Evolutionary conservation across 35 echinoderm and acorn worm species (phyloP).

Genomic region (Apostichopus parvimensis): DNA sequence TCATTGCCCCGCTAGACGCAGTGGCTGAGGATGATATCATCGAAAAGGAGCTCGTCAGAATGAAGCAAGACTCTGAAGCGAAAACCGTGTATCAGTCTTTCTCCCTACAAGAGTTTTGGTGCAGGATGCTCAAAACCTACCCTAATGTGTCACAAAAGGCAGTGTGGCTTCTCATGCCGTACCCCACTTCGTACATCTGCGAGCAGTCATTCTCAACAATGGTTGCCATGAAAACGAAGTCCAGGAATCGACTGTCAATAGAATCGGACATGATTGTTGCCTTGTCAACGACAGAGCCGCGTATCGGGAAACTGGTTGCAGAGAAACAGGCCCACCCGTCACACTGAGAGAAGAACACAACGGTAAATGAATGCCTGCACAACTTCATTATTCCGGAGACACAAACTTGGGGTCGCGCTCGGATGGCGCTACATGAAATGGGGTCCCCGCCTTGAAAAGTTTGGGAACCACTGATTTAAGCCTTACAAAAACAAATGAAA

Average conservation of each 20-base stretch:
- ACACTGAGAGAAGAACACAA: not conserved
- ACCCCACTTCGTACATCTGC: not conserved
- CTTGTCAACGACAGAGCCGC: not conserved
- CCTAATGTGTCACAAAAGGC: slow-evolving; percentile 2
- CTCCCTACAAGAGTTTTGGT: not conserved
- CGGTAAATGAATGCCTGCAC: no score
- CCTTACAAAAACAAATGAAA: no score
- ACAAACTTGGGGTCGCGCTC: no score
- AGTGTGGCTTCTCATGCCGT: not conserved
- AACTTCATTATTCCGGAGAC: no score
- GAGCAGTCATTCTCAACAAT: slow-evolving; percentile 16
- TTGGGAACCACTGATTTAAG: no score
- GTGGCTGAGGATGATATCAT: slow-evolving; percentile 5
- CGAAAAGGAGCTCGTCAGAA: slow-evolving; percentile 3
- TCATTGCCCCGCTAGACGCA: not conserved
- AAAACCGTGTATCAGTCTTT: not conserved
- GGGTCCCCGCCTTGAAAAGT: no score
- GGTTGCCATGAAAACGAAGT: not conserved
- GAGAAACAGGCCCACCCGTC: slow-evolving; percentile 16
- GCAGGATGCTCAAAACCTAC: not conserved
- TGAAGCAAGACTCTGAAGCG: slow-evolving; percentile 4
- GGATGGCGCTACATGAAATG: no score
- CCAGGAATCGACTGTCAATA: not conserved
- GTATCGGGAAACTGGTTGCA: slow-evolving; percentile 18
- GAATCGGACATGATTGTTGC: slow-evolving; percentile 5